Evolutionary conservation across 1,140 invertebrate species (phyloP).

Genomic region (Lineus longissimus): DNA sequence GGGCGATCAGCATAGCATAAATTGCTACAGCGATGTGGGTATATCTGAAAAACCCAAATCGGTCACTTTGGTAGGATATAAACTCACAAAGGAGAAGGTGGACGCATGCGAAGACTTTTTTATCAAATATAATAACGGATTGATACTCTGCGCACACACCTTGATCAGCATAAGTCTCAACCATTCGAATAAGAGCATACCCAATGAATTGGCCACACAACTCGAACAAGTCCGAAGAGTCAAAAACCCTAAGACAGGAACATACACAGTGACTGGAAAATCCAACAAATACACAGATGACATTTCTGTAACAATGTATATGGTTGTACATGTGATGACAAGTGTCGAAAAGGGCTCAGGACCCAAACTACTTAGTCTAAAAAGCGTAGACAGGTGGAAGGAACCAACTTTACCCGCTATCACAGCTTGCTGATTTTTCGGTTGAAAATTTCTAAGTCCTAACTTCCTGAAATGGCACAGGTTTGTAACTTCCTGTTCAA

Average conservation of each 20-base stretch:
- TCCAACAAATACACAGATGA: neutral
- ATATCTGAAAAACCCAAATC: neutral
- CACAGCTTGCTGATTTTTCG: too few species aligned
- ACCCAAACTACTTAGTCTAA: too few species aligned
- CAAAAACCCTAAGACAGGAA: neutral
- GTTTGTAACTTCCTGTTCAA: too few species aligned
- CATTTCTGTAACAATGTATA: neutral
- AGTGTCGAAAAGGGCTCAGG: too few species aligned
- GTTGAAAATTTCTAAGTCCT: too few species aligned
- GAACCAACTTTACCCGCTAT: too few species aligned
- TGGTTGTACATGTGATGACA: too few species aligned
- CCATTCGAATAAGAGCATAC: neutral
- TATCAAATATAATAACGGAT: constrained; percentile 1
- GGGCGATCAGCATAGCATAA: neutral
- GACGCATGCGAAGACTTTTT: neutral
- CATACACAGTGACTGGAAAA: neutral
- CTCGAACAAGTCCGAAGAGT: neutral
- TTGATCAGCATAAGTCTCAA: neutral
- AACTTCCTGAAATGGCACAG: too few species aligned
- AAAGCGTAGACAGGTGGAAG: too few species aligned
- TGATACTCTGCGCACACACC: neutral
- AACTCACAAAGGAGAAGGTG: neutral
- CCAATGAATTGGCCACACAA: neutral
- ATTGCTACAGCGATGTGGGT: neutral
- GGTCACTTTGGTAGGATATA: neutral